Base-by-base conservation (phyloP, 2,888 invertebrate species). In the Hyposoter didymator region DNA sequence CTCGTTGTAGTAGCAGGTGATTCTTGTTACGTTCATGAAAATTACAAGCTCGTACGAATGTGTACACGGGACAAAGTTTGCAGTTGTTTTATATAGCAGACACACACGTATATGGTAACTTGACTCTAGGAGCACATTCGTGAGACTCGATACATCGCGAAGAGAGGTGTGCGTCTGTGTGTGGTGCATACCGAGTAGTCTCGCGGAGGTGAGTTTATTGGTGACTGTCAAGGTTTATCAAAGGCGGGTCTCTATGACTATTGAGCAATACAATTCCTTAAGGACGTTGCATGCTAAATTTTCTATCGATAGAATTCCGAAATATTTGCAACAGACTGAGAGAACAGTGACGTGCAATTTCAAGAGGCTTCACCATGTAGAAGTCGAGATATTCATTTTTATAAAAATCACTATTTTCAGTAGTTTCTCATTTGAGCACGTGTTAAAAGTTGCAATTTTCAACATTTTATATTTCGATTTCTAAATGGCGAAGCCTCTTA, bases 181-280 rank as follows among this genome's bases (percentile, higher is more conserved):
- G 45, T 12, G 0, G 64, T 14, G 52, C 14, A 28, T 7, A n/a
- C 0, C 10, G 43, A 17, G 55, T 59, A 17, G 55, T 59, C 35
- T 67, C 59, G 19, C 39, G 22, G 10, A 70, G 66, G 52, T 43
- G 49, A 85, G 78, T 55, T 75, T 79, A 76, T 67, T 28, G 72
- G 73, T 76, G 85, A 85, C 76, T 80, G 79, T 85, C 85, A 85
- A 82, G 85, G 82, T 85, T 82, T 82, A 73, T 85, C 85, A 76
- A 79, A 85, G 85, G 82, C 82, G 82, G 85, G 79, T 82, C 85
- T 82, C 75, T 49, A 64, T n/a, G 70, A 55, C 67, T 82, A 79
- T 82, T 79, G 59, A 84, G 73, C 62, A 76, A 80, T 72, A 85
- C 70, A 79, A 82, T 85, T 72, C 82, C 85, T 80, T 82, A 28